phyloP scores from a whole-genome alignment of 1,140 invertebrate species.

The Pogonomyrmex barbatus region DNA sequence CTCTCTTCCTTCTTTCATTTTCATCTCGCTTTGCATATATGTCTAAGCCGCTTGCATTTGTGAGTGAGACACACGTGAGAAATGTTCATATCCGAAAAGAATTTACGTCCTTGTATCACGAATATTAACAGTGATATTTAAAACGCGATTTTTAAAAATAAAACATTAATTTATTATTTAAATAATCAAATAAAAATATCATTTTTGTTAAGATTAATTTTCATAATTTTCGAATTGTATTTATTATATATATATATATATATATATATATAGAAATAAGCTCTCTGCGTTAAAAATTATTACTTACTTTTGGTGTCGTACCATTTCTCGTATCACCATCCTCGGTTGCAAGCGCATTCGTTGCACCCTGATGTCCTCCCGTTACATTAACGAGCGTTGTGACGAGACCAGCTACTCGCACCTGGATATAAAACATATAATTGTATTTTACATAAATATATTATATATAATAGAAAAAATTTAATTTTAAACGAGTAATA shows the following conservation, averaged over 20 bases:
- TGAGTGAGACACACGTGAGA: too few species aligned
- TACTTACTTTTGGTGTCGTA: conserved; percentile 81
- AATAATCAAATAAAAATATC: background rate
- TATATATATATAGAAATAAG: background rate
- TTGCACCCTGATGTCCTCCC: conserved; percentile 84
- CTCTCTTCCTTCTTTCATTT: background rate
- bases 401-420: conserved; percentile 90
- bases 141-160: background rate
- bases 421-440: conserved; percentile 81
- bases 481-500: conserved; percentile 76
- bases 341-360: conserved; percentile 70
- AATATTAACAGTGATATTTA: background rate
- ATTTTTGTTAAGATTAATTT: too few species aligned
- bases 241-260: too few species aligned
- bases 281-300: background rate
- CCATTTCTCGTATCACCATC: conserved; percentile 78
- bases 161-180: background rate
- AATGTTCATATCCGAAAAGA: background rate
- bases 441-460: background rate
- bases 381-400: conserved; percentile 91
- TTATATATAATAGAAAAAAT: conserved; percentile 59
- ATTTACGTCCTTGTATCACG: background rate
- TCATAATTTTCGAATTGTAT: too few species aligned
- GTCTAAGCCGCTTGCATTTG: background rate
- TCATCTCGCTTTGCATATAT: too few species aligned